A percentile compares a stretch with the other conserved stretches of the same genome.
These are phyloP conservation scores for Tortricodes alternella DNA, from an alignment of 2,888 invertebrate species.

Conservation along the genomic window DNA sequence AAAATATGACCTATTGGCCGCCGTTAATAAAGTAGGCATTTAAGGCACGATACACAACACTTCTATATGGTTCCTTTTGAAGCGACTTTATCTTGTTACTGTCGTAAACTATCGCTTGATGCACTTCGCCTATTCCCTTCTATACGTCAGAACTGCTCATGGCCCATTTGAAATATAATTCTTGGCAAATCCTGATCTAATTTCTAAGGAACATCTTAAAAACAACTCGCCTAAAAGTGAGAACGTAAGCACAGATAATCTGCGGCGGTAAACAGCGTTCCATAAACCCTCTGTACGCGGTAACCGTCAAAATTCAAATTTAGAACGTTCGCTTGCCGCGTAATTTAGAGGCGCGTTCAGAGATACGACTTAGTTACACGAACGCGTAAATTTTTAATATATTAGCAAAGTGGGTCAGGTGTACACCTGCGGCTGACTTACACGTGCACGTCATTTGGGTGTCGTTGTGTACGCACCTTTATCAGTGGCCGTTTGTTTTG, in stretches of 20 bases:
- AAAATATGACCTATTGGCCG: too few relatives aligned
- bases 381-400: slow-evolving; percentile 41
- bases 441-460: slow-evolving; percentile 22
- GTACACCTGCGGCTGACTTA: slow-evolving; percentile 50
- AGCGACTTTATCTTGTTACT: too few relatives aligned
- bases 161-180: too few relatives aligned
- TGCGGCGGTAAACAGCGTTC: slow-evolving; percentile 16
- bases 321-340: slow-evolving; percentile 32
- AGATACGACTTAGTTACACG: slow-evolving; percentile 22
- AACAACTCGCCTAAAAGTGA: slow-evolving; percentile 2
- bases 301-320: slow-evolving; percentile 30
- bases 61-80: too few relatives aligned
- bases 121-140: too few relatives aligned
- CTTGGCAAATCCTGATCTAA: slow-evolving; percentile 1
- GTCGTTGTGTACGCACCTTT: slow-evolving; percentile 21
- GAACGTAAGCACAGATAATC: slow-evolving; percentile 21
- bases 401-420: slow-evolving; percentile 45
- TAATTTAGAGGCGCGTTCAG: slow-evolving; percentile 31
- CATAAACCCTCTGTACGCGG: slow-evolving; percentile 22
- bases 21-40: too few relatives aligned
- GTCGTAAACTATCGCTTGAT: too few relatives aligned
- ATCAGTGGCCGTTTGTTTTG: slow-evolving; percentile 19
- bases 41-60: too few relatives aligned
- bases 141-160: too few relatives aligned
- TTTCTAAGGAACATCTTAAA: slow-evolving; percentile 12